Base-by-base conservation (phyloP, 2,113 vertebrate genomes). In the Pelodiscus sinensis region DNA sequence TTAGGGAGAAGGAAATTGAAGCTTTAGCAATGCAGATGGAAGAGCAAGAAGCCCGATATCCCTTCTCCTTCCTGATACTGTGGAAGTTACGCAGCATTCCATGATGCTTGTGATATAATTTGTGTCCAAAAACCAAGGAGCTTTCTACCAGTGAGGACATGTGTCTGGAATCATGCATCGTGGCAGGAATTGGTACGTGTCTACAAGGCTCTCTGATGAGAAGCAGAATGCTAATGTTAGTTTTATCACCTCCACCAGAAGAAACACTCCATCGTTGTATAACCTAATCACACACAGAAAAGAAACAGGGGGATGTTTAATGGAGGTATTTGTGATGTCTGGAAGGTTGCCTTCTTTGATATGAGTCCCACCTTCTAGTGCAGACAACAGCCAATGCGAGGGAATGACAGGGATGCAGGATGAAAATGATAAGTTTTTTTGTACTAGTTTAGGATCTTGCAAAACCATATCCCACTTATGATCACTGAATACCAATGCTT, bases 231-330 rank as follows among this genome's bases (percentile, higher is more conserved):
- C 98, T 98, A 96, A 97, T 73, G 79, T 98, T 98, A 97, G 98
- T 98, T 98, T 98, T 98, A 98, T 99, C 98, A 85, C 98, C 98
- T 97, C 98, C 98, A 94, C 98, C 98, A 92, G 98, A 98, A 89
- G 98, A 99, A 97, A 98, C 89, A 86, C 98, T 98, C 98, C 98
- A 98, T 95, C 95, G 87, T 97, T 99, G 98, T 95, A 98, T 94
- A 97, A 98, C 98, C 98, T 98, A 97, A 92, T 95, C 52, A 73
- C 1, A 38, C 57, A 94, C 57, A 44, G 95, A 94, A 97, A 91
- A 81, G 73, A 91, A 93, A 87, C 44, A 12, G 56, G 35, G 0
- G 9, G 29, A 38, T 44, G 88, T 92, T 83, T 79, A 50, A 81
- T 75, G 77, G 38, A 27, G 31, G 82, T 24, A 85, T 88, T n/a